phyloP scores from a whole-genome alignment of 2,113 vertebrate species.

The Forbesichthys papilliferus region DNA sequence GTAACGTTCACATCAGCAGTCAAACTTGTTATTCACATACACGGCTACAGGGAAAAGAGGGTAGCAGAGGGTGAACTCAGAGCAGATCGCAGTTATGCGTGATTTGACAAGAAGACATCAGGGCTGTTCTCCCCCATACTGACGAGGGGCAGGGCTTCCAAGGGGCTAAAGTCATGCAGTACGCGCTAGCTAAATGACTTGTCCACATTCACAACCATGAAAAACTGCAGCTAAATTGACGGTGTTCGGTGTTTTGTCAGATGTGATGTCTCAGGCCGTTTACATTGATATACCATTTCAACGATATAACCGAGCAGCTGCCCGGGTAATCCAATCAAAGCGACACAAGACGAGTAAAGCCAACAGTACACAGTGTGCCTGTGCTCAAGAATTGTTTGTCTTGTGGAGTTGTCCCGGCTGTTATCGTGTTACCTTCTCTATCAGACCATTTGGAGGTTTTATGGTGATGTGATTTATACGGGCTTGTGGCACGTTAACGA shows the following conservation, averaged over 20 bases:
- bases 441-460: constrained; percentile 76
- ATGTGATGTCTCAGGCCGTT: constrained; percentile 36
- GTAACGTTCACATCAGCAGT: not conserved
- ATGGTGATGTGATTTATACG: constrained; percentile 78
- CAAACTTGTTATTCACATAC: not conserved
- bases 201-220: constrained; percentile 50
- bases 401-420: constrained; percentile 50
- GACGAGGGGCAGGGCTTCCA: constrained; percentile 16
- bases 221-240: constrained; percentile 29
- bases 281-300: constrained; percentile 29
- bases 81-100: not conserved
- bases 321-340: constrained; percentile 31
- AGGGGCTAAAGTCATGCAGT: constrained; percentile 39
- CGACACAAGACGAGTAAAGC: constrained; percentile 11
- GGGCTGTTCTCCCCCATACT: constrained; percentile 1
- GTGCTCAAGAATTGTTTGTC: constrained; percentile 47
- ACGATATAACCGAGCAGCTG: constrained; percentile 23
- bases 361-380: constrained; percentile 19
- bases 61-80: not conserved
- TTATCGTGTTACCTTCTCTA: constrained; percentile 61
- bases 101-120: constrained; percentile 22
- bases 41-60: not conserved
- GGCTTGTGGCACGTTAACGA: constrained; percentile 77
- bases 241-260: constrained; percentile 35
- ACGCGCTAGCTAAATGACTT: constrained; percentile 26